Base-by-base conservation (phyloP, 2,113 vertebrate species). In the Hemiscyllium ocellatum region DNA sequence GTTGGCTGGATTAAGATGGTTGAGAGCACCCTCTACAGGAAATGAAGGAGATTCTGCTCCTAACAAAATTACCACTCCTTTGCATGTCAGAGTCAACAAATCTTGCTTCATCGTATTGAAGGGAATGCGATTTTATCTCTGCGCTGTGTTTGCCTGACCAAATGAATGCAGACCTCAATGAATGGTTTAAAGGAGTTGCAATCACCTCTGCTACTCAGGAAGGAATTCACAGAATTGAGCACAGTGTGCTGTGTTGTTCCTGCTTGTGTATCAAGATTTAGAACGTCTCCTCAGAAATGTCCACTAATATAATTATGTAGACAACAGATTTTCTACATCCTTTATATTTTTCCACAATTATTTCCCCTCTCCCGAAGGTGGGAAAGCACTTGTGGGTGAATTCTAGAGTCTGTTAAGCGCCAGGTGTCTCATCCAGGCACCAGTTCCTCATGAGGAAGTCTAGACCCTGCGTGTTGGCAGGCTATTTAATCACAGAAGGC, bases 21-120 rank as follows among this genome's bases (percentile, higher is more conserved):
- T 69, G 68, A 47, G 66, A 94, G 91, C 91, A 13, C 61, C 91
- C 91, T 94, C 91, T 94, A 26, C 66, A 69, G 91, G 65, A 22
- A 68, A 20, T 42, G 91, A 47, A 37, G 65, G 52, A n/a, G 65
- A 68, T 94, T 66, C 61, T 42, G 22, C 37, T 94, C 20, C 66
- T 22, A 22, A 94, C 1, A 37, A 94, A 47, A 70, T 69, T 42
- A 94, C 87, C 10, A 61, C 7, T 68, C 68, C 4, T 0, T 68
- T 94, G 65, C 2, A 17, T 69, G 61, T n/a, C 65, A 94, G 37
- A 47, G 91, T 6, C 24, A 20, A 6, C 20, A 42, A 22, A 42
- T 69, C 66, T 68, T 8, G 47, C 19, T 94, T 68, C n/a, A 47
- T 19, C 61, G 20, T 42, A 42, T 47, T n/a, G 20, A n/a, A 69